phyloP scores from a whole-genome alignment of 2,797 vertebrate species.

The Characodon lateralis region DNA sequence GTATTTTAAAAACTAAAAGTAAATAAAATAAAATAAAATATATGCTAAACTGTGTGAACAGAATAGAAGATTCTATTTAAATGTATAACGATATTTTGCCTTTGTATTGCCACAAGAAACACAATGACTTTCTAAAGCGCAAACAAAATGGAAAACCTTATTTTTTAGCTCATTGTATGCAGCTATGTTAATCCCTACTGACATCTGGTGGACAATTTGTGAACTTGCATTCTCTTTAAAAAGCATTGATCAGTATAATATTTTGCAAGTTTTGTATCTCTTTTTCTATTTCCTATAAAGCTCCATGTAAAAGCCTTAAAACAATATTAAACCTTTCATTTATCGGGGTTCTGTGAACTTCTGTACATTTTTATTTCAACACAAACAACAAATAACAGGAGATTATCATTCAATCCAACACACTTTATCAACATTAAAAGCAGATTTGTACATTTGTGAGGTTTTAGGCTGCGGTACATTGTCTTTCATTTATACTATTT shows the following conservation, averaged over 20 bases:
- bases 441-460: not conserved
- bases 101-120: not conserved
- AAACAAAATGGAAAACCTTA: not conserved
- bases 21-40: not conserved
- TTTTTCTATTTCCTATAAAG: not conserved
- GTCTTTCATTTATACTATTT: too few relatives aligned
- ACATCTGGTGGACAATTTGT: slow-evolving; percentile 5
- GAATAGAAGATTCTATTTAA: not conserved
- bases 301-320: not conserved
- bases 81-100: not conserved
- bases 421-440: not conserved
- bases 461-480: not conserved
- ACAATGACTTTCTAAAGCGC: not conserved
- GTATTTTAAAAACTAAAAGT: not conserved
- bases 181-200: not conserved
- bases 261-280: not conserved
- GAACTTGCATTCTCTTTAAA: not conserved
- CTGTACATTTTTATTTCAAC: not conserved
- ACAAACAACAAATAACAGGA: not conserved
- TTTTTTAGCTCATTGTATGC: too few relatives aligned
- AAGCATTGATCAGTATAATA: not conserved
- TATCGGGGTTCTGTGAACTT: not conserved
- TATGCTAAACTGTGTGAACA: not conserved
- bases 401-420: not conserved
- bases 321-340: not conserved